Evolutionary conservation across 2,888 invertebrate species (phyloP), one percentile per base, ranked within the genome.

Genomic region (Lepidocyrtoides sp.): DNA sequence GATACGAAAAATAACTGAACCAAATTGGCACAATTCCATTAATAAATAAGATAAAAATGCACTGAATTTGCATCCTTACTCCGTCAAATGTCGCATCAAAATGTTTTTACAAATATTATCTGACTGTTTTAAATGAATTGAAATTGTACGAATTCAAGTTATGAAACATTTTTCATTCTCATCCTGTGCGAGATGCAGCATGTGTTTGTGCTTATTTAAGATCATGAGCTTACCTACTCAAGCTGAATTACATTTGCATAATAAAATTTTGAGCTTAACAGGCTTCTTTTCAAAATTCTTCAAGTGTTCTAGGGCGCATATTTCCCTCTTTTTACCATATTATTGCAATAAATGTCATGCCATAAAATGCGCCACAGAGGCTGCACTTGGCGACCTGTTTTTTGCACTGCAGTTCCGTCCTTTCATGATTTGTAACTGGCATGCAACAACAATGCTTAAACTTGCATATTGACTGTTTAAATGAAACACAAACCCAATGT

Each of bases 381-480:
- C 32, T 63, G 54, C 20, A 5, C n/a, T 81, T 81, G n/a, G 12
- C 66, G 87, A 89, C 88, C 88, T 82, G 81, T 81, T 89, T 89
- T 89, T 57, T 82, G 69, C 69, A 41, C 41, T n/a, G 17, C 44
- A 89, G 82, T 89, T 89, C 88, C 88, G 81, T 89, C 79, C 82
- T 57, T 82, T 72, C 63, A 87, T 66, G 32, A 41, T 69, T 89
- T 82, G 20, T 79, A 32, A 23, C 8, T 72, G 20, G 41, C 82
- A 81, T 82, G 88, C 72, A 72, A 89, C 23, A 60, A 79, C 10
- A 60, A 20, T 10, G 57, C 17, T 20, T 41, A 20, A 57, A 29
- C 63, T 29, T 63, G n/a, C 41, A 41, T 17, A 69, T 69, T 41
- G 41, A 20, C 5, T 69, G 20, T 36, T 69, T 69, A 69, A 41